Base-by-base conservation (phyloP, 1,140 invertebrate species). In the Caerostris darwini region DNA sequence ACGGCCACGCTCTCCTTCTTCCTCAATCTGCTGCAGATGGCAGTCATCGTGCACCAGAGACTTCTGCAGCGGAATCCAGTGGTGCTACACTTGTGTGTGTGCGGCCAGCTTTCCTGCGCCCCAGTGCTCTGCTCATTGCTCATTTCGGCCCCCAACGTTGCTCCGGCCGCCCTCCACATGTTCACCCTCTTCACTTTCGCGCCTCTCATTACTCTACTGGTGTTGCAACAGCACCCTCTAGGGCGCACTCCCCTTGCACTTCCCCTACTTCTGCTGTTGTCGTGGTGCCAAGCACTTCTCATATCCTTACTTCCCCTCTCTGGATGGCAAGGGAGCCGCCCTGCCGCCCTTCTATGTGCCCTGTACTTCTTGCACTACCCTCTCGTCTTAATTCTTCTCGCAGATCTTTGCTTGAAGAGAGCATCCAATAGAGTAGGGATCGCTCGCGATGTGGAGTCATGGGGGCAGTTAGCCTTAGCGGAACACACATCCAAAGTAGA, bases 291-390 rank as follows among this genome's bases (percentile, higher is more conserved):
- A 56, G 94, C 88, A 12, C 10, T 91, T 8, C 64, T 94, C 6
- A 86, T 94, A 8, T 94, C 94, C 4, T 17, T 94, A 1, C 82
- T 94, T 7, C 94, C 89, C 0, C 53, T 94, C 34, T 71, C 81
- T 14, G 89, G 89, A 17, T 94, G 88, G 94, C 77, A 94, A 3
- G 67, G 69, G 54, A 56, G 54, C 3, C 83, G 94, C 54, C 77
- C 94, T 7, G 59, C 94, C 8, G 59, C 90, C 7, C 57, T 91
- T 6, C 50, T 94, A 7, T 94, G 94, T 7, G 61, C 86, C n/a
- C 50, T 94, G 10, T 94, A 94, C 19, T 94, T 91, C 14, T n/a
- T 94, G 3, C 94, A 94, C 19, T 90, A 91, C 7, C 81, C 94
- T 1, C 85, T 94, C 6, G 89, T 94, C 5, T 14, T 94, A 3